phyloP scores from a whole-genome alignment of 2,797 vertebrate genomes.

The Allobates femoralis region DNA sequence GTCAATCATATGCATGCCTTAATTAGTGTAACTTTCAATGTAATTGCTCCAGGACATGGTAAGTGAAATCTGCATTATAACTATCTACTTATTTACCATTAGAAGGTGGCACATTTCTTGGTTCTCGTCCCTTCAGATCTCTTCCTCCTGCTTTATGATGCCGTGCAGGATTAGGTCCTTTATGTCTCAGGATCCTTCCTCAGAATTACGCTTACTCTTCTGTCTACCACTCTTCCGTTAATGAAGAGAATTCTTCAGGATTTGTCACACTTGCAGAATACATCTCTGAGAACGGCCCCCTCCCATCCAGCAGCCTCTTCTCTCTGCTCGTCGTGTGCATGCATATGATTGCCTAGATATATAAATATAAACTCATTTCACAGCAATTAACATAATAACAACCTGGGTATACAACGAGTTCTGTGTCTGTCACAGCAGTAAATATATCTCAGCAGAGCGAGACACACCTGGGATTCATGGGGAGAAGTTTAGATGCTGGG shows the following conservation, averaged over 20 bases:
- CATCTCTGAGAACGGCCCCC: neutral
- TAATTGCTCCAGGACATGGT: too few relatives aligned
- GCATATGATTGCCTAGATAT: conserved; percentile 38
- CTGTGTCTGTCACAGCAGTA: conserved; percentile 40
- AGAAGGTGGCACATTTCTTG: neutral
- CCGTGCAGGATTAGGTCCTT: neutral
- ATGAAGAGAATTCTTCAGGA: conserved; percentile 26
- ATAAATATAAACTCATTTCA: conserved; percentile 58
- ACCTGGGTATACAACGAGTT: conserved; percentile 13
- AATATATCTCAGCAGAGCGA: conserved; percentile 12
- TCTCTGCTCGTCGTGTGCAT: neutral
- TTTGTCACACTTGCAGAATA: conserved; percentile 16
- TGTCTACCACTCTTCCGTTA: neutral
- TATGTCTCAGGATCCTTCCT: neutral
- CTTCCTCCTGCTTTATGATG: neutral
- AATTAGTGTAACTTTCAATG: too few relatives aligned
- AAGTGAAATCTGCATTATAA: neutral
- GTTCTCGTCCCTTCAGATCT: neutral
- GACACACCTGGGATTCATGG: conserved; percentile 16
- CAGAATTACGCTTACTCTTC: neutral
- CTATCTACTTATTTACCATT: neutral
- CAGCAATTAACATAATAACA: conserved; percentile 59
- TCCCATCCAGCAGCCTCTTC: conserved; percentile 6
- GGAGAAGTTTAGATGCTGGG: neutral
- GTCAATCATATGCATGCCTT: too few relatives aligned